phyloP scores from a whole-genome alignment of 1,140 invertebrate genomes.

The Atopsyche davidsoni region DNA sequence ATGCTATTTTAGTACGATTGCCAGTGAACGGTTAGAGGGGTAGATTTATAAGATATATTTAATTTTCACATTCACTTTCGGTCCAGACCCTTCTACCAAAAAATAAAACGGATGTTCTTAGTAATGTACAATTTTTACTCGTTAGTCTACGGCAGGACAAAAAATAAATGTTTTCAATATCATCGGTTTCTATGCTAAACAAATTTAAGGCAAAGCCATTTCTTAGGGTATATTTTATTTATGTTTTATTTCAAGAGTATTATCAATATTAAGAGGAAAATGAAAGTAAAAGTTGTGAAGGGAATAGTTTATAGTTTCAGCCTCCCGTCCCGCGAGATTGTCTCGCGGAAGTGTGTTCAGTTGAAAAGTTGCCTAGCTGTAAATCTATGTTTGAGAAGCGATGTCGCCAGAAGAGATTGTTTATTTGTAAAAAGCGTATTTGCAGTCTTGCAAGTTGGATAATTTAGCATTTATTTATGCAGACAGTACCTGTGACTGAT shows the following conservation, averaged over 20 bases:
- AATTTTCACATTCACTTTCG: conserved; percentile 4
- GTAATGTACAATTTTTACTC: too few species aligned
- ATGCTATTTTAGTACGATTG: conserved; percentile 23
- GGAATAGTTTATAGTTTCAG: background rate
- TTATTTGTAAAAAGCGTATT: conserved; percentile 16
- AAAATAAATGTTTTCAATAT: background rate
- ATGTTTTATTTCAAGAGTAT: background rate
- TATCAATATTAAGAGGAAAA: background rate
- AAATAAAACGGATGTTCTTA: too few species aligned
- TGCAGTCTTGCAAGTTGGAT: conserved; percentile 10
- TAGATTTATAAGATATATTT: conserved; percentile 16
- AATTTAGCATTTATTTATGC: background rate
- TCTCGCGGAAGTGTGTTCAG: background rate
- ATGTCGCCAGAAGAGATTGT: background rate
- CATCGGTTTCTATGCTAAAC: background rate
- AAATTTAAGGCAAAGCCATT: background rate
- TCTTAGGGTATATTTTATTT: conserved; percentile 1
- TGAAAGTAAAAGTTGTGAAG: background rate
- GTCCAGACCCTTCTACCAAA: background rate
- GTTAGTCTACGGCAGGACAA: background rate
- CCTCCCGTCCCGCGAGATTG: background rate
- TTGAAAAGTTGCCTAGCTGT: background rate
- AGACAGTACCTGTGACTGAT: conserved; percentile 42
- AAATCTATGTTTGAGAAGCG: conserved; percentile 1
- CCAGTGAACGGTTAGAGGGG: conserved; percentile 24